A percentile compares a stretch with the other conserved stretches of the same genome.
These are phyloP conservation scores for Crenuchus spilurus DNA, from an alignment of 2,797 vertebrate species.

Conservation along the genomic window DNA sequence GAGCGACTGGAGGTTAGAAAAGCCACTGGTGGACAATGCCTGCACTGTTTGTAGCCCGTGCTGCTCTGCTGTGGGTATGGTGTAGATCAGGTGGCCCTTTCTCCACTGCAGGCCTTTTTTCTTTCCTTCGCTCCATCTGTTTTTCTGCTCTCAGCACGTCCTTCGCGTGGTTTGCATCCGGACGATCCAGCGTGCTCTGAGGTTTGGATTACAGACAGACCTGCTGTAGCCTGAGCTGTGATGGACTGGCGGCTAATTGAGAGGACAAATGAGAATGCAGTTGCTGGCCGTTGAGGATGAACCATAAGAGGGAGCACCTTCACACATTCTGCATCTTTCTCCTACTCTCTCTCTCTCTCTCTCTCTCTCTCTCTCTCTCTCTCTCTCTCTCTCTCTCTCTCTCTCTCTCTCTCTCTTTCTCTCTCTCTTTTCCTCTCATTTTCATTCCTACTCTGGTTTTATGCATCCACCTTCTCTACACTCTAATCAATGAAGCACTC, in stretches of 20 bases:
- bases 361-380: constrained; percentile 11
- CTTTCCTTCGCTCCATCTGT: constrained; percentile 64
- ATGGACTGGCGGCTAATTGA: constrained; percentile 66
- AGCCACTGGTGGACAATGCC: constrained; percentile 90
- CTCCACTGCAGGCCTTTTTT: constrained; percentile 79
- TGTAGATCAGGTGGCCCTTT: constrained; percentile 83
- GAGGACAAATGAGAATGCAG: constrained; percentile 45
- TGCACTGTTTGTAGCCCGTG: constrained; percentile 84
- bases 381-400: constrained; percentile 1
- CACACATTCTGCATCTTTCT: constrained; percentile 2
- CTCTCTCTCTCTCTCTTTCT: neutral
- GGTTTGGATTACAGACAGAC: constrained; percentile 53
- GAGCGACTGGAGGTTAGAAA: constrained; percentile 82
- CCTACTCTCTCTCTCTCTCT: constrained; percentile 2
- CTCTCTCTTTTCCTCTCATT: neutral
- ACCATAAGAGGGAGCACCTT: constrained; percentile 34
- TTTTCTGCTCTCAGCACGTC: constrained; percentile 82
- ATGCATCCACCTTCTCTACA: too few species aligned
- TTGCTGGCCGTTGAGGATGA: neutral
- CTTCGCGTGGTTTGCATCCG: constrained; percentile 61
- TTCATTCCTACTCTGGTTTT: neutral
- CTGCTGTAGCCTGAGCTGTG: constrained; percentile 40
- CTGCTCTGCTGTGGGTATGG: constrained; percentile 72
- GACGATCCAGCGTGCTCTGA: constrained; percentile 44
- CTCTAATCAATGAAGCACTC: too few species aligned